Conservation (phyloP, 2,113 vertebrate genomes). For the Etia nguti region DNA sequence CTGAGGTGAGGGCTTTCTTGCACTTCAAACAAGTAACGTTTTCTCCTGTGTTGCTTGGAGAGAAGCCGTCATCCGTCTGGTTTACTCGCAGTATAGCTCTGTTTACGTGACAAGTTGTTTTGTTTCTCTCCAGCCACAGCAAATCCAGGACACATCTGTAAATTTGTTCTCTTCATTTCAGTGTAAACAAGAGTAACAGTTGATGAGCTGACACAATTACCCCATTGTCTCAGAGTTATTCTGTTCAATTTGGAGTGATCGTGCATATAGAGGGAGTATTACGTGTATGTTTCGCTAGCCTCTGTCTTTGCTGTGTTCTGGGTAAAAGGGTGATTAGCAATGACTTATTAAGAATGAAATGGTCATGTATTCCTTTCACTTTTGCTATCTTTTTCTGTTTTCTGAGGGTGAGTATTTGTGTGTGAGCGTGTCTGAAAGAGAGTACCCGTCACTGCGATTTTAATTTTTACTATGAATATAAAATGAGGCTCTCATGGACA, state of each 20-base stretch:
- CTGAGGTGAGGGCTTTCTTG: conserved; percentile 82
- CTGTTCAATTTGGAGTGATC: neutral
- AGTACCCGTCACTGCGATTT: conserved; percentile 20
- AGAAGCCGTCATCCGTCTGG: conserved; percentile 9
- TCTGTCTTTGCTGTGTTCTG: neutral
- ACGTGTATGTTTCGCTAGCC: neutral
- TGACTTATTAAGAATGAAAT: conserved; percentile 34
- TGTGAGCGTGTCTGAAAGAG: neutral
- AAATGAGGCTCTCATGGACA: conserved; percentile 32
- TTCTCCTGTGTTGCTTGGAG: conserved; percentile 20
- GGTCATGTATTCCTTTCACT: conserved; percentile 20
- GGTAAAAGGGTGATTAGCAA: neutral
- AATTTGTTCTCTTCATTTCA: neutral
- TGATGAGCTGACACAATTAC: neutral
- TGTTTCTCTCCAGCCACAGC: neutral
- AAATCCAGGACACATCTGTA: neutral
- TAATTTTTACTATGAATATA: conserved; percentile 51
- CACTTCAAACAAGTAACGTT: conserved; percentile 38
- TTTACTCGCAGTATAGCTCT: neutral
- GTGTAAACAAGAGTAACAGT: neutral
- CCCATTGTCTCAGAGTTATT: neutral
- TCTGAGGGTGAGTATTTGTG: neutral
- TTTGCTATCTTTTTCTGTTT: neutral
- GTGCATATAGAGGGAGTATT: neutral
- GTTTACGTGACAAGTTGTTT: neutral